phyloP scores from a whole-genome alignment of 2,797 vertebrate species.

The Lacerta viridis region DNA sequence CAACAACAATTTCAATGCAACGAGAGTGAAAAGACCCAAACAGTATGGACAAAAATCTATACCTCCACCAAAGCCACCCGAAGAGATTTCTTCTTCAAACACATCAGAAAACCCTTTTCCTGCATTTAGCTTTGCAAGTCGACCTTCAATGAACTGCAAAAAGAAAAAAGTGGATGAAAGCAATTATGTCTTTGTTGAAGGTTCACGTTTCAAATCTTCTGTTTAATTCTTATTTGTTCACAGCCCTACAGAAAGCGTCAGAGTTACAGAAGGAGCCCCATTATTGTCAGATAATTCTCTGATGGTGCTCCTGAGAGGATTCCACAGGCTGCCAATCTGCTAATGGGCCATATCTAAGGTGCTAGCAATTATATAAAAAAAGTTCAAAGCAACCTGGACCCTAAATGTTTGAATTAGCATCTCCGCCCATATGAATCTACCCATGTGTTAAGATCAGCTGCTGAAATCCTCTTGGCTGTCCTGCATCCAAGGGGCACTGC shows the following conservation, averaged over 20 bases:
- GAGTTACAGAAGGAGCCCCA: neutral
- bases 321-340: no score
- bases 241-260: neutral
- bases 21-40: conserved; percentile 55
- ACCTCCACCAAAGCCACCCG: conserved; percentile 96
- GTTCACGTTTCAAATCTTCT: conserved; percentile 18
- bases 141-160: conserved; percentile 95
- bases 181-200: conserved; percentile 31
- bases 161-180: conserved; percentile 35
- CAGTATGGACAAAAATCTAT: conserved; percentile 74
- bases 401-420: no score
- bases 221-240: neutral
- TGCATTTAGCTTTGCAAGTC: conserved; percentile 95
- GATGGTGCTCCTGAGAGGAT: no score
- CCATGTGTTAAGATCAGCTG: no score
- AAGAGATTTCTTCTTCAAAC: conserved; percentile 98
- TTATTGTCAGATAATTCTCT: neutral
- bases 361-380: no score
- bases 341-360: no score
- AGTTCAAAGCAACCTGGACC: no score
- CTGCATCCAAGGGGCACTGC: no score
- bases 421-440: no score
- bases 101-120: conserved; percentile 94
- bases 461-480: no score
- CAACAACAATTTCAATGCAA: neutral